A percentile compares a stretch with the other conserved stretches of the same genome.
These are phyloP conservation scores for Trissoscelio sp. DNA, from an alignment of 2,888 invertebrate genomes.

Conservation along the genomic window DNA sequence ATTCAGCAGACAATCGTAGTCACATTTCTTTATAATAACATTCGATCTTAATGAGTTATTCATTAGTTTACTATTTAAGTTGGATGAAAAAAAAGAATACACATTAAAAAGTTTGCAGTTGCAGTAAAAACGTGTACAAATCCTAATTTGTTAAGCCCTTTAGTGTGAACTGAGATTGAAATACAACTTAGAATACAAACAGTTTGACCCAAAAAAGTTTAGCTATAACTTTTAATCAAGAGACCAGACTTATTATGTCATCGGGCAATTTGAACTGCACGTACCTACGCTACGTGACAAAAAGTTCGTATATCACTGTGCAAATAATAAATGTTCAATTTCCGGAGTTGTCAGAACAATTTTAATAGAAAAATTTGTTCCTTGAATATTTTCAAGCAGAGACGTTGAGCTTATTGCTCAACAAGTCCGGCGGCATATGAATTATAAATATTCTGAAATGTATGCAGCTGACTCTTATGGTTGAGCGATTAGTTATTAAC, in stretches of 20 bases:
- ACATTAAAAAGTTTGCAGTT: neutral
- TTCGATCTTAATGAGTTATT: neutral
- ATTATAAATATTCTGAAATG: constrained; percentile 42
- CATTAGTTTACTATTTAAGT: neutral
- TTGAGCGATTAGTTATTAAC: constrained; percentile 2
- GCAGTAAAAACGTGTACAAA: neutral
- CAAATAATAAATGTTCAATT: too few species aligned
- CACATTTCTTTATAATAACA: neutral
- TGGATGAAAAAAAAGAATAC: neutral
- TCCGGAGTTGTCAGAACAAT: too few species aligned
- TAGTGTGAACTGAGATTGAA: neutral
- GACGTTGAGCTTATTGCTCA: constrained; percentile 3
- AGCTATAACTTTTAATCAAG: neutral
- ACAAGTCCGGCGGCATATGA: constrained; percentile 2
- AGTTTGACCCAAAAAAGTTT: neutral
- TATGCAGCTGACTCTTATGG: constrained; percentile 39
- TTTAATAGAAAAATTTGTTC: neutral
- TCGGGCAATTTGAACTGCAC: neutral
- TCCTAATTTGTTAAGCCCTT: neutral
- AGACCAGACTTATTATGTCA: neutral
- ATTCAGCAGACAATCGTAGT: too few species aligned
- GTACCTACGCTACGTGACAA: neutral
- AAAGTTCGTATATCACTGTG: neutral
- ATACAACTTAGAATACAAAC: neutral
- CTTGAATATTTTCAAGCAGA: neutral